Evolutionary conservation across 2,113 vertebrate genomes (phyloP), one percentile per base, ranked within the genome.

Genomic region (Embiotoca jacksoni): DNA sequence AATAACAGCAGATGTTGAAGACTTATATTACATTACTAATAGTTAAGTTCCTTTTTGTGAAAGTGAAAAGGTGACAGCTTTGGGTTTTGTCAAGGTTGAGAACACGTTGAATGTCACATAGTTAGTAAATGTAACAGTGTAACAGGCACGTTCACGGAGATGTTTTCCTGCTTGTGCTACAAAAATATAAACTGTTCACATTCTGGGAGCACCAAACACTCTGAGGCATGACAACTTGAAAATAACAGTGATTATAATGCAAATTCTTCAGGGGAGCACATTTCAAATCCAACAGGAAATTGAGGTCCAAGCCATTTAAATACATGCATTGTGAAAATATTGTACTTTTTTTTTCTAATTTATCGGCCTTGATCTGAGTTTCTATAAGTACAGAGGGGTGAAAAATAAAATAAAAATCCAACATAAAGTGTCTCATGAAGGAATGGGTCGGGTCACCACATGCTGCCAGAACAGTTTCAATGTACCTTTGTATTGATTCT

Each of bases 41-140:
- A 23, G 23, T 23, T 23, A 23, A 23, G 23, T 23, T 23, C 23
- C 23, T 23, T 36, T 66, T 1, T 37, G 2, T 23, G 11, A 47
- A 57, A 33, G 61, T 7, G 4, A 58, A 44, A 49, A 49, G 49
- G 63, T 15, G 23, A 30, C 57, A 49, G 46, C n/a, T 58, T 61
- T 23, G 11, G 23, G 37, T 64, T 35, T 61, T 0, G 14, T 80
- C 67, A 69, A 65, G 68, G 76, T 55, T 44, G 5, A 81, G 14
- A 56, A 47, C 8, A 15, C 49, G 44, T 36, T 36, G 1, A 37
- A 3, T 9, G 50, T 63, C 4, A 63, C 60, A 56, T 7, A 1
- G 30, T 30, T 16, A 0, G 14, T 16, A 11, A 60, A 7, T 37
- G 10, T 50, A 50, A 23, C 52, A 32, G 37, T 23, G 16, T 46